phyloP scores from a whole-genome alignment of 1,140 invertebrate species.

The Saccostrea cuccullata region DNA sequence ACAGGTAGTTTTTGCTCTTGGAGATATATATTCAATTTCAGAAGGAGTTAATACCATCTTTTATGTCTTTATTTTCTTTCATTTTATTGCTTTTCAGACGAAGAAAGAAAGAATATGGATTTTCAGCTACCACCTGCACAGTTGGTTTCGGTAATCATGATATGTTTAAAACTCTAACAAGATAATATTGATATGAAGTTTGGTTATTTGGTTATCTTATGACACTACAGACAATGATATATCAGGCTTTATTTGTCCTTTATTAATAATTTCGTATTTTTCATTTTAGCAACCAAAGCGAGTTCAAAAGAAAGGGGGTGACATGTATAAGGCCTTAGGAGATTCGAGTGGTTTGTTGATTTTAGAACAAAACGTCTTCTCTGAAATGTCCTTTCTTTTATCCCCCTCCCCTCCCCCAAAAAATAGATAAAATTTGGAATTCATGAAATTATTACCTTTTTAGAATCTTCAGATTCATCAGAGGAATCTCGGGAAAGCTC shows the following conservation, averaged over 20 bases:
- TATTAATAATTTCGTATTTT: too few species aligned
- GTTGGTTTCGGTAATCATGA: not conserved
- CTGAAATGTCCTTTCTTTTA: not conserved
- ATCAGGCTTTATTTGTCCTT: too few species aligned
- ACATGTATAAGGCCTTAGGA: not conserved
- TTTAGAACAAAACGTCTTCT: not conserved
- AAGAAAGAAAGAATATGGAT: constrained; percentile 6
- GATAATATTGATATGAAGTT: too few species aligned
- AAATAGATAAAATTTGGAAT: too few species aligned
- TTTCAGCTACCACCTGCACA: not conserved
- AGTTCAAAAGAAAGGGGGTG: not conserved
- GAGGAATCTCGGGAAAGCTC: not conserved
- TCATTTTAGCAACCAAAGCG: not conserved
- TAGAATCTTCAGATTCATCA: not conserved
- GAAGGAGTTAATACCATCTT: not conserved
- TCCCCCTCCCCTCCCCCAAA: too few species aligned
- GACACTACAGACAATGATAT: too few species aligned
- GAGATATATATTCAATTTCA: too few species aligned
- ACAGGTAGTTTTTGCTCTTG: too few species aligned
- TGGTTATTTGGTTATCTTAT: too few species aligned
- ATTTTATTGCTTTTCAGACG: not conserved
- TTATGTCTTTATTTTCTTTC: not conserved
- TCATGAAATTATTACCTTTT: not conserved
- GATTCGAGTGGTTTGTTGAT: not conserved
- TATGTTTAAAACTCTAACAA: too few species aligned